Base-by-base conservation (phyloP, 1,140 invertebrate species). In the Pseudomyrmex flavicornis region DNA sequence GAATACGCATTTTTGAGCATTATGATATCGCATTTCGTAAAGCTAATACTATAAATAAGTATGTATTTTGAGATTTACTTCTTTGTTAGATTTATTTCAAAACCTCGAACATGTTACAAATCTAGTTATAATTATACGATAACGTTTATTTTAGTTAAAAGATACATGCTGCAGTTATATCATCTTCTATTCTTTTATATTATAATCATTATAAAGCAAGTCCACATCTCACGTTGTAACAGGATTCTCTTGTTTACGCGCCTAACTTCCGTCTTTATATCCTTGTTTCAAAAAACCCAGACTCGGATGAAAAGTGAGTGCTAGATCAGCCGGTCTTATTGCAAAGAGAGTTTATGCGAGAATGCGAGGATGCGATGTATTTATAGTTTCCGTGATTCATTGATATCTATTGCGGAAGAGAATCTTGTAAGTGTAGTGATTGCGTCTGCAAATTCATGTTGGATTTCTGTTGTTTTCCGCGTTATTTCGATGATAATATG, bases 171-270 rank as follows among this genome's bases (percentile, higher is more conserved):
- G 7, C 48, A 44, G 12, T 17, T 20, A 48, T 13, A 58, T 5
- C 5, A 7, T 5, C 4, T 3, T 2, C 26, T 26, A 22, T 26
- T 26, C 26, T 26, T 26, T 26, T 26, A 26, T 26, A 26, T 26
- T 2, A 3, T 26, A 26, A 26, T 7, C 52, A 12, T 26, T 26
- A 26, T 26, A 26, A 69, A 80, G 66, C 44, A 17, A 13, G 76
- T 26, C 65, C 66, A 13, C 17, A 52, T 70, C 74, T 63, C 56
- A 44, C 20, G 58, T 48, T 13, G n/a, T 66, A 54, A 56, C 61
- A 10, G 56, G 72, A 79, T 87, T 68, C 54, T 15, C 82, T 87
- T 87, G 85, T 87, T 87, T 87, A 87, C 86, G 50, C 22, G 54
- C 1, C 5, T 35, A 75, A 87, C 70, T 84, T 74, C 48, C 75